phyloP scores from a whole-genome alignment of 2,888 invertebrate genomes.

The Brachyopa scutellaris region DNA sequence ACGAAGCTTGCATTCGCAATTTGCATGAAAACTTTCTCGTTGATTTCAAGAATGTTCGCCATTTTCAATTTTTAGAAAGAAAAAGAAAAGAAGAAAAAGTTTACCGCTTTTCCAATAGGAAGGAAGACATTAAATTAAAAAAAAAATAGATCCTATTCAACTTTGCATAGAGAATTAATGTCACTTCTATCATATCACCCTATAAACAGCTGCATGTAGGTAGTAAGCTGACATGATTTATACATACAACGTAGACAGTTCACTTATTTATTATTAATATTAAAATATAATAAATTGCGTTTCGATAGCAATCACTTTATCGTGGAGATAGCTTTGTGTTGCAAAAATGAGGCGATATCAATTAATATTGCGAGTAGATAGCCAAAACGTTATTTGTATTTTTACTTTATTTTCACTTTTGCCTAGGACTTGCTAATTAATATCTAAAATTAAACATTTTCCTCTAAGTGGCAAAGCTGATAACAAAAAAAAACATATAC shows the following conservation, averaged over 20 bases:
- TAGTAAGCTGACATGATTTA: no score
- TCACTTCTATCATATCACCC: no score
- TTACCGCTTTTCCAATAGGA: no score
- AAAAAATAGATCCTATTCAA: no score
- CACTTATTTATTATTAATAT: no score
- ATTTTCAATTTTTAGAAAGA: no score
- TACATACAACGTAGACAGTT: no score
- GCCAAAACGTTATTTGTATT: slow-evolving; percentile 2
- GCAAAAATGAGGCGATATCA: not conserved
- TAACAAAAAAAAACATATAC: slow-evolving; percentile 13
- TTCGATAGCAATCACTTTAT: slow-evolving; percentile 1
- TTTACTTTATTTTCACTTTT: not conserved
- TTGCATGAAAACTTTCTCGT: slow-evolving; percentile 20
- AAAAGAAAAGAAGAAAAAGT: no score
- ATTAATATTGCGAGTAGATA: not conserved
- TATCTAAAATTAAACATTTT: slow-evolving; percentile 46
- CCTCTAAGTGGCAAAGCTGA: slow-evolving; percentile 25
- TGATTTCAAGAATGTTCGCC: no score
- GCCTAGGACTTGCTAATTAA: slow-evolving; percentile 24
- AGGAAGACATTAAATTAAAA: no score
- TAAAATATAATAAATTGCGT: not conserved
- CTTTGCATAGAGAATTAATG: no score
- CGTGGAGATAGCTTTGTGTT: not conserved
- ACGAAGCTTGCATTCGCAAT: slow-evolving; percentile 1
- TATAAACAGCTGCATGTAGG: no score